Conservation (phyloP, 2,797 vertebrate genomes). For the Cetoscarus ocellatus region DNA sequence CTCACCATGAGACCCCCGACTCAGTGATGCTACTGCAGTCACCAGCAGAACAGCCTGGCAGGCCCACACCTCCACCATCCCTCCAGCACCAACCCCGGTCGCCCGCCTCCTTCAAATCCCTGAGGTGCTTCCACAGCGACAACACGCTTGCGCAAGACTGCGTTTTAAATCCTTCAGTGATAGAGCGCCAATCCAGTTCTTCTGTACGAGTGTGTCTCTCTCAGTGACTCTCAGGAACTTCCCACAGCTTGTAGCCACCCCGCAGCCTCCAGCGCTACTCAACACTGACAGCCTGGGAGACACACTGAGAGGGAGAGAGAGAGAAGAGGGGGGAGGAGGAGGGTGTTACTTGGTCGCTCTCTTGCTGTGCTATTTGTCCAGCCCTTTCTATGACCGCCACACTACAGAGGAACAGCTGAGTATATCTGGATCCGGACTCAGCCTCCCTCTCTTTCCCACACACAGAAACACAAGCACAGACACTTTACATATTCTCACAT, state of each 20-base stretch:
- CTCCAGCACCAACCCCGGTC: constrained; percentile 26
- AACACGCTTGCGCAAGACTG: constrained; percentile 40
- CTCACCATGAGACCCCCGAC: constrained; percentile 75
- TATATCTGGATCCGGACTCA: constrained; percentile 48
- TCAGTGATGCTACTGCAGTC: constrained; percentile 72
- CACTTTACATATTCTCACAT: constrained; percentile 58
- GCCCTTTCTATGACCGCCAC: constrained; percentile 81
- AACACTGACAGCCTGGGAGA: constrained; percentile 83
- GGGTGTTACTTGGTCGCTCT: constrained; percentile 86
- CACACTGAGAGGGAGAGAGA: constrained; percentile 59
- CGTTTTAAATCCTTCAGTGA: constrained; percentile 50
- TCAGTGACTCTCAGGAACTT: constrained; percentile 69
- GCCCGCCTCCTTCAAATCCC: constrained; percentile 65
- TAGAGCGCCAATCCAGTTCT: constrained; percentile 27
- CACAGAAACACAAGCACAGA: constrained; percentile 35
- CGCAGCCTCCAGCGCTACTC: constrained; percentile 73
- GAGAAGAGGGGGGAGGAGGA: constrained; percentile 59
- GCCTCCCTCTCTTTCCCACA: constrained; percentile 22
- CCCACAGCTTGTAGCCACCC: constrained; percentile 62
- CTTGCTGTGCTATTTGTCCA: constrained; percentile 77
- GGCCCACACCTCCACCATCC: constrained; percentile 58
- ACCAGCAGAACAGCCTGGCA: constrained; percentile 70
- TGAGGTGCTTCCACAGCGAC: constrained; percentile 57
- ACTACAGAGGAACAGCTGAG: constrained; percentile 81
- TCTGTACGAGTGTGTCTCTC: constrained; percentile 46